Base-by-base conservation (phyloP, 2,113 vertebrate genomes). In the Ochotona princeps region DNA sequence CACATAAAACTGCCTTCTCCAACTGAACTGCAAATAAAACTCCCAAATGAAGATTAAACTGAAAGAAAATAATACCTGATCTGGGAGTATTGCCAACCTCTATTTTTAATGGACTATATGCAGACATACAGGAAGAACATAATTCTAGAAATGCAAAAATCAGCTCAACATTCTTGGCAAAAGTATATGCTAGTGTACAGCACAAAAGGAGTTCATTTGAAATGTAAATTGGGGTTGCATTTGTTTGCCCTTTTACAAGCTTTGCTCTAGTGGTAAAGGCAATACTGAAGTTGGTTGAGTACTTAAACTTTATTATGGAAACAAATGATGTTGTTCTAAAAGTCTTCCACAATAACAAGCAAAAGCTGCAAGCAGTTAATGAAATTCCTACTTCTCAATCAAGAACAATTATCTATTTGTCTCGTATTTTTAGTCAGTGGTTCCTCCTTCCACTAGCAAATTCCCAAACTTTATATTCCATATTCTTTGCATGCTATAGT, bases 31-130 rank as follows among this genome's bases (percentile, higher is more conserved):
- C 65, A 92, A 94, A 87, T 89, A 90, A 95, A 95, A 94, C 51
- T 95, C 78, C 75, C 65, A 93, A 80, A 79, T 61, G 54, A 6
- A 95, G 18, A 91, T 74, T 15, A 54, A 14, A 6, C 20, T 72
- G 21, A 82, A 54, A 86, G 91, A 95, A 26, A 80, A 79, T 3
- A 87, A 26, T 81, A 94, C 57, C 30, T 96, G 54, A 94, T 84
- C 8, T 93, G 49, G 65, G 89, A 93, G 3, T 85, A 78, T 60
- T 94, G 70, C 69, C 65, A 95, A 89, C 25, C 70, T 92, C 94
- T 94, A 89, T 93, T 96, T 96, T 95, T 84, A 95, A 95, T 70
- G 8, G 96, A 87, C 10, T 93, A 78, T 85, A 76, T 60, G 72
- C 6, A 96, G 47, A 65, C 7, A 93, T 1, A 78, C n/a, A 26